Conservation (phyloP, 2,113 vertebrate species). For the Paralichthys olivaceus region DNA sequence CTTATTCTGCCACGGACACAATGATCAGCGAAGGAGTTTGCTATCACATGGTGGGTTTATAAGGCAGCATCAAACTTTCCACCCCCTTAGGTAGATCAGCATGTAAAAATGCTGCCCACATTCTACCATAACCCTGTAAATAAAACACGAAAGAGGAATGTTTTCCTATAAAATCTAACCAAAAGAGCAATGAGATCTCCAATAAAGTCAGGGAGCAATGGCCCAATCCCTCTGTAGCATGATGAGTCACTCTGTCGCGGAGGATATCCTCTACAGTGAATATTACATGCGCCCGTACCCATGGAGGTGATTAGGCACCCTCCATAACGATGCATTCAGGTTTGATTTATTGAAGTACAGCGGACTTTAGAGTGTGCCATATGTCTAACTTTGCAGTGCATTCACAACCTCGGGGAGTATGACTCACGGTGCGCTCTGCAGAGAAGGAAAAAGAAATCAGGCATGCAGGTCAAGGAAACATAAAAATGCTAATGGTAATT, state of each 20-base stretch:
- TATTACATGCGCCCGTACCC: neutral
- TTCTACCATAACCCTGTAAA: conserved; percentile 19
- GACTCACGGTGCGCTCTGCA: conserved; percentile 24
- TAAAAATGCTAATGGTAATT: neutral
- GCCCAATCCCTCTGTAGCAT: conserved; percentile 1
- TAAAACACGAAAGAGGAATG: conserved; percentile 17
- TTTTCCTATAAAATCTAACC: conserved; percentile 20
- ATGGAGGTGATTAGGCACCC: conserved; percentile 41
- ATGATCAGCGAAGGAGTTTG: neutral
- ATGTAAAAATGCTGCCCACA: conserved; percentile 18
- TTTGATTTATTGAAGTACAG: conserved; percentile 33
- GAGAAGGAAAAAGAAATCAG: neutral
- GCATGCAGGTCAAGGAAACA: neutral
- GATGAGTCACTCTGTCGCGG: conserved; percentile 52
- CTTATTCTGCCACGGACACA: neutral
- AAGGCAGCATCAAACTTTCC: conserved; percentile 25
- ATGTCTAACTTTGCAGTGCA: conserved; percentile 23
- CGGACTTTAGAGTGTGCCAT: conserved; percentile 18
- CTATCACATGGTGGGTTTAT: neutral
- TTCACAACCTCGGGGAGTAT: conserved; percentile 15
- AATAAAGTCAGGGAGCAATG: conserved; percentile 28
- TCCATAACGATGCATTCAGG: conserved; percentile 13
- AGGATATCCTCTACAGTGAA: neutral
- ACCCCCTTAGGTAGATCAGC: neutral
- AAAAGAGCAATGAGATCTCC: conserved; percentile 28